phyloP scores from a whole-genome alignment of 2,888 invertebrate species.

The Euzetes globulus region DNA sequence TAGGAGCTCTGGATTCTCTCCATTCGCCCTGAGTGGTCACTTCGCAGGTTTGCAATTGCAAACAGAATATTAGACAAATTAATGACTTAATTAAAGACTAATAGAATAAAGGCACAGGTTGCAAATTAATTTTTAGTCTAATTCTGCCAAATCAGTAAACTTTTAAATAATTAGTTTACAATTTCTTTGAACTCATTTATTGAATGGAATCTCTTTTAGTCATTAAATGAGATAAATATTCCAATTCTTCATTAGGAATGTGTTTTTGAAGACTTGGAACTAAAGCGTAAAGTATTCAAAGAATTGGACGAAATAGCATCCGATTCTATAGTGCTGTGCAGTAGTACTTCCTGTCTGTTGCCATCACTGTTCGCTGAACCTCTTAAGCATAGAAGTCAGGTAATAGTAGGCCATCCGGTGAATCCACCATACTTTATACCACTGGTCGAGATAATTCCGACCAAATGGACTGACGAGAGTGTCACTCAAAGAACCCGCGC shows the following conservation, averaged over 20 bases:
- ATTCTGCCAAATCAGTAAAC: too few species aligned
- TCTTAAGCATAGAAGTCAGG: slow-evolving; percentile 63
- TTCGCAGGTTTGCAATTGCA: not conserved
- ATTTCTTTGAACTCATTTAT: too few species aligned
- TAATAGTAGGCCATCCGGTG: slow-evolving; percentile 81
- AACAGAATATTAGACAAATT: not conserved
- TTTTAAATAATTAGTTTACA: too few species aligned
- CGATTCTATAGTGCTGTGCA: slow-evolving; percentile 70
- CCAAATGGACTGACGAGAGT: slow-evolving; percentile 79
- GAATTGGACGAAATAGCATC: slow-evolving; percentile 62
- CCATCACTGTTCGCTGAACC: slow-evolving; percentile 78
- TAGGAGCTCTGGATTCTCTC: too few species aligned
- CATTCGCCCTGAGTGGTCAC: not conserved
- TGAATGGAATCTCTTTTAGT: too few species aligned
- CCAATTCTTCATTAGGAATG: slow-evolving; percentile 65
- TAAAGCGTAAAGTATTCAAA: slow-evolving; percentile 71
- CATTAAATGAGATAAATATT: not conserved
- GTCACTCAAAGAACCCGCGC: slow-evolving; percentile 64
- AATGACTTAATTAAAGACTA: not conserved
- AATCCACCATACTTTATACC: slow-evolving; percentile 96
- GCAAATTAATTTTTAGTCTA: too few species aligned
- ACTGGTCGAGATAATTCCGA: slow-evolving; percentile 85
- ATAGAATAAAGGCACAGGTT: too few species aligned
- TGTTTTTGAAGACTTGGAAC: slow-evolving; percentile 75
- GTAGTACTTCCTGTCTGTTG: slow-evolving; percentile 85